phyloP scores from a whole-genome alignment of 2,113 vertebrate genomes.

The Rhynchomys soricoides region DNA sequence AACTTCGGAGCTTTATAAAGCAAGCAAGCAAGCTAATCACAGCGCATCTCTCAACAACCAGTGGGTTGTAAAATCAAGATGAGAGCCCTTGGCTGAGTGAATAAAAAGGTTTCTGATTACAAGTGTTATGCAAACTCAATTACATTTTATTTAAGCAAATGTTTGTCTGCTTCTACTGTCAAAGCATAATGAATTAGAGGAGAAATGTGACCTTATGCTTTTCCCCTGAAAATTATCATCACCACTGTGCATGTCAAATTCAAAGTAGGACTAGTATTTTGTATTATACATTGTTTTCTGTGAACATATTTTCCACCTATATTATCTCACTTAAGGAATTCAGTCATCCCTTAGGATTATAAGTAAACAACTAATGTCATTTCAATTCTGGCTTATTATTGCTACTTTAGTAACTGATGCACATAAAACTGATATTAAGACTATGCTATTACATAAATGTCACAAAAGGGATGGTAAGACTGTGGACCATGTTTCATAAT shows the following conservation, averaged over 20 bases:
- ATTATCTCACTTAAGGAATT: constrained; percentile 21
- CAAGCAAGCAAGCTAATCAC: not conserved
- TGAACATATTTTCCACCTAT: not conserved
- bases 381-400: constrained; percentile 33
- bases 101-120: constrained; percentile 33
- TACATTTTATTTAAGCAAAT: constrained; percentile 38
- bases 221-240: not conserved
- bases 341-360: not conserved
- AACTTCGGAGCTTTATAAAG: not conserved
- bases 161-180: not conserved
- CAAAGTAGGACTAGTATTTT: not conserved
- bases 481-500: not conserved
- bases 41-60: not conserved
- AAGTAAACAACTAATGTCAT: not conserved
- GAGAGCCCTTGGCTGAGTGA: not conserved
- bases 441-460: not conserved
- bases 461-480: constrained; percentile 5
- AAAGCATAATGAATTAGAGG: not conserved
- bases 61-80: not conserved
- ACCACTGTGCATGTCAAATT: not conserved
- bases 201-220: not conserved
- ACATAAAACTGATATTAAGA: not conserved
- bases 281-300: not conserved
- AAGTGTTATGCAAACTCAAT: not conserved
- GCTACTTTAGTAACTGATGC: not conserved